Base-by-base conservation (phyloP, 2,888 invertebrate species). In the Seira ritae region DNA sequence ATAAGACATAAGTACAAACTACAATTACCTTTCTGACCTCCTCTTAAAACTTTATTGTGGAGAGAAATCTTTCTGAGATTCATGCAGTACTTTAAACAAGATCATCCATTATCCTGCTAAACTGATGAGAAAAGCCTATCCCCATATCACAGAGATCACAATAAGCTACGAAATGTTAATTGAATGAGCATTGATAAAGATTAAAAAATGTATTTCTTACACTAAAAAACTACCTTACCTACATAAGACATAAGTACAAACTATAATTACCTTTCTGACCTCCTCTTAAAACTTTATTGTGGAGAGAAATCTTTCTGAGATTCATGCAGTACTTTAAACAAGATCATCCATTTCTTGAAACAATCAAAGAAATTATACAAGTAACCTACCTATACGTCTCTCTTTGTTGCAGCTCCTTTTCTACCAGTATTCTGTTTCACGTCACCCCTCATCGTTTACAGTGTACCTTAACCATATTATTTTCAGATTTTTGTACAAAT, bases 81-180 rank as follows among this genome's bases (percentile, higher is more conserved):
- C 80, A 80, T 67, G 1, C 55, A 72, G 31, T 80, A 20, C 3
- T 22, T 46, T 24, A 23, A 80, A 73, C 17, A 80, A 80, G 80
- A 80, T 80, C 80, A 74, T 74, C 74, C 68, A n/a, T 15, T 62
- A 20, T 73, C 81, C 76, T 76, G 81, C 76, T 31, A 76, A 75
- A 80, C 65, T 17, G 75, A 76, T 81, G 81, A 71, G 81, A 71
- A 76, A 75, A 81, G 81, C 76, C 76, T 70, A 81, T 73, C 78
- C 85, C 85, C 80, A 85, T 83, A 85, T 83, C 85, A 85, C 85
- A 85, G 85, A 84, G 85, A 85, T 85, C 85, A 85, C 68, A 80
- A 71, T 83, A 85, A 85, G 85, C 85, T 84, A 84, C 69, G 66
- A 23, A 70, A 20, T 62, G 62, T 62, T 62, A 62, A 62, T 62